Evolutionary conservation across 2,113 vertebrate genomes (phyloP).

Genomic region (rabbit (Oryctolagus cuniculus)): mOryCun1.1 NC_091433.1:145795501-145796000

Average conservation of each 20-base stretch:
- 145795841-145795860: not conserved
- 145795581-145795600: too few species aligned
- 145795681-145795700: not conserved
- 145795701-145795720: not conserved
- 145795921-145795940: constrained; percentile 24
- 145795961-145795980: not conserved
- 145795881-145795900: not conserved
- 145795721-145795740: not conserved
- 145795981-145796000: not conserved
- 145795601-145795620: too few species aligned
- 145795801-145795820: not conserved
- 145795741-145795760: not conserved
- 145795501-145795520: too few species aligned
- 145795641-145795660: too few species aligned
- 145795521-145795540: too few species aligned
- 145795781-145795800: not conserved
- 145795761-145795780: not conserved
- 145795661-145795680: too few species aligned
- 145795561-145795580: too few species aligned
- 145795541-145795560: too few species aligned
- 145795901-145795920: not conserved
- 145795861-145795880: not conserved
- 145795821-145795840: not conserved
- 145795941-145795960: not conserved
- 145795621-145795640: too few species aligned